These are phyloP conservation scores for Myrmecobius fasciatus DNA, from an alignment of 2,113 vertebrate genomes.

Conservation along the genomic window DNA sequence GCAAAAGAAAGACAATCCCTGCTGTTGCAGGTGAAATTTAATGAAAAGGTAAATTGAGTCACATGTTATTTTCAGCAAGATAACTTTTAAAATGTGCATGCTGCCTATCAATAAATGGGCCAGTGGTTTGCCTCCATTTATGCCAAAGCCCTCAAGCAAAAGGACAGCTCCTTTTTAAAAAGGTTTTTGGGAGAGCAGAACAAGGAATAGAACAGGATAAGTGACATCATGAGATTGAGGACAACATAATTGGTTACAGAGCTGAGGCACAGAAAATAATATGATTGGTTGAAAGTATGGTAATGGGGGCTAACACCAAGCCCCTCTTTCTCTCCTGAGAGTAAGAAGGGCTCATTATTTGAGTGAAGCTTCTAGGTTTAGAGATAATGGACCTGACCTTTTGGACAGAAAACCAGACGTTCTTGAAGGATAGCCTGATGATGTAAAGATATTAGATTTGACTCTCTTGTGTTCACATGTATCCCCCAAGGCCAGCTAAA, in stretches of 20 bases:
- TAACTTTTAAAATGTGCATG: background rate
- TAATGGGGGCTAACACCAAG: background rate
- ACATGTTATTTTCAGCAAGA: background rate
- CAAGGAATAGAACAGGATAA: background rate
- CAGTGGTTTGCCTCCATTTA: background rate
- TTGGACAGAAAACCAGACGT: too few relatives aligned
- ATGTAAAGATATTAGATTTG: too few relatives aligned
- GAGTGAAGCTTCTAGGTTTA: too few relatives aligned
- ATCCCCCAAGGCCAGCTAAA: too few relatives aligned
- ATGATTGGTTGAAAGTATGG: background rate
- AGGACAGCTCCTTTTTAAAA: background rate
- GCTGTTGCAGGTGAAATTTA: background rate
- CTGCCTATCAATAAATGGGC: background rate
- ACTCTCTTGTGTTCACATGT: too few relatives aligned
- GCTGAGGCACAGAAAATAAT: background rate
- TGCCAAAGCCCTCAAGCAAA: background rate
- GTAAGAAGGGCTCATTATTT: too few relatives aligned
- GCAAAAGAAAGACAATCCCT: background rate
- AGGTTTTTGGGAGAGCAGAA: background rate
- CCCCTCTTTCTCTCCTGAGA: background rate
- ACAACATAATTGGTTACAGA: background rate
- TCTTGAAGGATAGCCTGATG: too few relatives aligned
- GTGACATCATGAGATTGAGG: too few relatives aligned
- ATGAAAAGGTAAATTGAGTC: background rate
- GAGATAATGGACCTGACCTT: too few relatives aligned